Evolutionary conservation across 1,140 invertebrate genomes (phyloP), one percentile per base, ranked within the genome.

Genomic region (Helicoverpa zea): DNA sequence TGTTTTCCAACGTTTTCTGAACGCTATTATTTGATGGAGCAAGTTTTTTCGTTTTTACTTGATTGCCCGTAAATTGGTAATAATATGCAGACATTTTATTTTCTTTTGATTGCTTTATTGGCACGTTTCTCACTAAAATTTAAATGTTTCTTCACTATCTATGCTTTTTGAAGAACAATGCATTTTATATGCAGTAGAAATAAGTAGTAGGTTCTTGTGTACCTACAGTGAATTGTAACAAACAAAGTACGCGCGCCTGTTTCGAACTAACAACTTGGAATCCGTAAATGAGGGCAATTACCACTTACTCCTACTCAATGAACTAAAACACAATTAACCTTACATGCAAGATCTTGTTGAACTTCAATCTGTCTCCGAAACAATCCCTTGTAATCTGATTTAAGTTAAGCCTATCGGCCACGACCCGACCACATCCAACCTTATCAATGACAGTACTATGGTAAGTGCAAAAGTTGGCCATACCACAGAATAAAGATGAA

Each of bases 381-480:
- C 43, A 68, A 49, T 49, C 43, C 23, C 12, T 61, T 30, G 49
- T 68, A 68, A 68, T 49, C 64, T 23, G 43, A 68, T 68, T 49
- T 47, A 68, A 68, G 64, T 49, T 49, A 66, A 66, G 35, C 64
- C 43, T 43, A 43, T 43, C 11, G 16, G 43, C 64, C 64, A 68
- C 64, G 64, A 49, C 18, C 30, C 64, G 7, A 49, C 64, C 35
- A 49, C 49, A 68, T 68, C 30, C 64, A 16, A 49, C 64, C 35
- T 68, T 68, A 68, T 68, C 64, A 49, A 23, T 23, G 64, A 49
- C 43, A 49, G 16, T 3, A 49, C 16, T 49, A 68, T 49, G 64
- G 43, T 68, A 68, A 68, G 64, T 68, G 43, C 43, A 68, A 49
- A 66, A 66, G 63, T 66, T 66, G 4, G n/a, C 10, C 11, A 16